A percentile compares a stretch with the other conserved stretches of the same genome.
Conservation (phyloP, 2,797 vertebrate genomes). For the Chiloscyllium punctatum region DNA sequence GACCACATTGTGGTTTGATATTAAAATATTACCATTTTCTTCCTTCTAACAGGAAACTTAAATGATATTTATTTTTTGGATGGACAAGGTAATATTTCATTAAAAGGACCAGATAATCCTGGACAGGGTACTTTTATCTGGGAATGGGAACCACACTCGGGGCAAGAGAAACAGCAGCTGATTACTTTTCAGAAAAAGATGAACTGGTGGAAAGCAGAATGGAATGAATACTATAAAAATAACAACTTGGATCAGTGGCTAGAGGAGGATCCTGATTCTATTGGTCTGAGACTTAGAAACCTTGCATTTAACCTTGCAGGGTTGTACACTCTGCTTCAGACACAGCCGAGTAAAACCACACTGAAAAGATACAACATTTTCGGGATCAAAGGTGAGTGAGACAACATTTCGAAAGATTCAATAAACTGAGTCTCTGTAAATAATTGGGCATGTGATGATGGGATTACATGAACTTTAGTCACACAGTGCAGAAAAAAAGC, state of each 20-base stretch:
- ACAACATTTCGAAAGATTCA: background rate
- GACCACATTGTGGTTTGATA: background rate
- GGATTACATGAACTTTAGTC: background rate
- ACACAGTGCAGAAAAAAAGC: no score
- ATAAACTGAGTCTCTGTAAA: no score
- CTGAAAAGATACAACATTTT: background rate
- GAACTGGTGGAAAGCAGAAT: background rate
- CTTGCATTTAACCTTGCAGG: background rate
- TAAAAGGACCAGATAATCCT: no score
- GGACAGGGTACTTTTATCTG: no score
- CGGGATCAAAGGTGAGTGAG: background rate
- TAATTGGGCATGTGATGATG: background rate
- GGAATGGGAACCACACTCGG: no score
- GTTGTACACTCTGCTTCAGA: background rate
- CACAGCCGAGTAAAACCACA: background rate
- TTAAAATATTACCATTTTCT: background rate
- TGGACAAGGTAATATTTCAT: background rate
- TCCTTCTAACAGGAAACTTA: background rate
- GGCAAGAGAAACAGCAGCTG: background rate
- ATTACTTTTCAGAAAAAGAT: fast-evolving
- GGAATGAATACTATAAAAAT: background rate
- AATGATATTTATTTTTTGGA: background rate
- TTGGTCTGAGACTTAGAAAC: background rate
- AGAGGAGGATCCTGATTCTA: fast-evolving
- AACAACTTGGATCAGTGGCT: background rate